phyloP scores from a whole-genome alignment of 2,888 invertebrate genomes.

The Seira sanloemensis region DNA sequence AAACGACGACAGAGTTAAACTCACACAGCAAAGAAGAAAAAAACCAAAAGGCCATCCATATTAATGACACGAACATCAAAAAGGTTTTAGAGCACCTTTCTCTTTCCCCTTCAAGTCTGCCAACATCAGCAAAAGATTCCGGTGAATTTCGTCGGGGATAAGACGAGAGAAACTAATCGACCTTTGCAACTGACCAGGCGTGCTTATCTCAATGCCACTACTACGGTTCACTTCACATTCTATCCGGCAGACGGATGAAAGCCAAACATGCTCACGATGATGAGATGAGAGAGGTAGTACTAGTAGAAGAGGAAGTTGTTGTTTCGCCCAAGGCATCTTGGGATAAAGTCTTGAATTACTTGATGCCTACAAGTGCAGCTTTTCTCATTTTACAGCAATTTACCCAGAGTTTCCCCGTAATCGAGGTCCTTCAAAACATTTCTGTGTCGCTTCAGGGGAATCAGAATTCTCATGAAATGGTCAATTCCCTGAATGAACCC shows the following conservation, averaged over 20 bases:
- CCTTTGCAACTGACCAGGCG: not conserved
- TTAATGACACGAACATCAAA: not conserved
- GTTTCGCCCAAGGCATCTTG: not conserved
- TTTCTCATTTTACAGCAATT: not conserved
- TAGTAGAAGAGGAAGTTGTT: not conserved
- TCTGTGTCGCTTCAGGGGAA: no score
- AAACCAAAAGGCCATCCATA: no score
- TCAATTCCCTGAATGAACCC: no score
- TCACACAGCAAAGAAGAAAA: no score
- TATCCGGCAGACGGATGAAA: slow-evolving; percentile 1
- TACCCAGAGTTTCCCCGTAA: no score
- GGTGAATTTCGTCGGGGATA: not conserved
- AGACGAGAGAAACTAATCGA: not conserved
- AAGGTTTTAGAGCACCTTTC: not conserved
- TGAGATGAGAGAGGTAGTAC: not conserved
- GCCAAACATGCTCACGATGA: not conserved
- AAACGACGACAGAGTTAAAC: no score
- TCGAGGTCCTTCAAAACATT: no score
- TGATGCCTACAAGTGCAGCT: not conserved
- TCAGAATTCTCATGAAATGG: no score
- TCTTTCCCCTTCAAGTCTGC: not conserved
- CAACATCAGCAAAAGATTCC: not conserved
- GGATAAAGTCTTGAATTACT: not conserved
- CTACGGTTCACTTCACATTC: not conserved
- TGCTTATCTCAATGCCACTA: not conserved